Conservation (phyloP, 2,888 invertebrate species). For the Rotaria magnacalcarata region DNA sequence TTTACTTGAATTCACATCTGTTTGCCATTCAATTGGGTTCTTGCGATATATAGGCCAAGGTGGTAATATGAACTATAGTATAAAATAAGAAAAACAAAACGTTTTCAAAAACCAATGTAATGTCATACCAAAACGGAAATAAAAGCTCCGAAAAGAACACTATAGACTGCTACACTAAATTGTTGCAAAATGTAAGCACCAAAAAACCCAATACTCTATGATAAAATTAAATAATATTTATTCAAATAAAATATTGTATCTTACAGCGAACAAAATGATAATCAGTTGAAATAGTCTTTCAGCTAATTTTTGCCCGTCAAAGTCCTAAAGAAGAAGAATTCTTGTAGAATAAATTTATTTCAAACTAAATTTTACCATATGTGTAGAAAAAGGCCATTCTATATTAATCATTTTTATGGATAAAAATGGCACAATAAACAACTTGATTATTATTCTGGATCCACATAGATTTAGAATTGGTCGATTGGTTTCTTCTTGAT, state of each 20-base stretch:
- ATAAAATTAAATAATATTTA: background rate
- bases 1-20: slow-evolving; percentile 63
- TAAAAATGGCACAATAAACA: background rate
- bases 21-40: slow-evolving; percentile 83
- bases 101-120: slow-evolving; percentile 62
- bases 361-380: background rate
- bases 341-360: background rate
- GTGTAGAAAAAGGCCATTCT: background rate
- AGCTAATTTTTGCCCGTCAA: background rate
- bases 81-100: slow-evolving; percentile 40
- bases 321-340: background rate
- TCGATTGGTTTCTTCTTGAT: background rate
- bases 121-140: slow-evolving; percentile 66
- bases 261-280: background rate
- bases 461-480: background rate
- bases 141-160: slow-evolving; percentile 81
- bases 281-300: background rate
- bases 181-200: slow-evolving; percentile 91
- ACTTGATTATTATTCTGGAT: no score
- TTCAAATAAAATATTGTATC: background rate
- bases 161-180: slow-evolving; percentile 88
- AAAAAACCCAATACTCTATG: slow-evolving; percentile 74
- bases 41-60: slow-evolving; percentile 90
- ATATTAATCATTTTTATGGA: background rate
- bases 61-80: slow-evolving; percentile 73